Evolutionary conservation across 2,888 invertebrate species (phyloP).

Genomic region (Coleophora flavipennella): DNA sequence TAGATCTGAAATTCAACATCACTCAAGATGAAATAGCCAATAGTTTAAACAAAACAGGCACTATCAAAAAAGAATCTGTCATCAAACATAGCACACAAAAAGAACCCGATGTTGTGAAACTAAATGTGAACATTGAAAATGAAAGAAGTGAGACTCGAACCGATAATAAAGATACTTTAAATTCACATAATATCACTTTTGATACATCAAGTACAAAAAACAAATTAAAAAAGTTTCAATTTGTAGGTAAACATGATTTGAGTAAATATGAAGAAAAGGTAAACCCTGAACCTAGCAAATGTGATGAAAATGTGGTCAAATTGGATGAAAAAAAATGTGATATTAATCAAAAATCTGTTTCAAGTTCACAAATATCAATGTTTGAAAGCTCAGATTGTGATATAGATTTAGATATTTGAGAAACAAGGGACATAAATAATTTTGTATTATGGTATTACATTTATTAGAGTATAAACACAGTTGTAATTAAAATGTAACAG

Average conservation of each 20-base stretch:
- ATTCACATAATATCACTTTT: conserved; percentile 8
- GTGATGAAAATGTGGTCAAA: conserved; percentile 14
- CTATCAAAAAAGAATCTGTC: conserved; percentile 5
- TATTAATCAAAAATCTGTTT: conserved; percentile 18
- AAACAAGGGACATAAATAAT: conserved; percentile 15
- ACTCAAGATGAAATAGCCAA: conserved; percentile 9
- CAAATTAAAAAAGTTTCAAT: conserved; percentile 53
- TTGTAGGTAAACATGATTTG: conserved; percentile 37
- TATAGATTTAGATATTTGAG: conserved; percentile 61
- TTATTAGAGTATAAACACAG: no score
- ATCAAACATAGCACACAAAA: neutral
- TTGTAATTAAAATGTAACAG: no score
- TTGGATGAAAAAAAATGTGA: conserved; percentile 22
- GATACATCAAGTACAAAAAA: conserved; percentile 20
- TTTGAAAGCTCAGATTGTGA: conserved; percentile 68
- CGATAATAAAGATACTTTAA: conserved; percentile 1
- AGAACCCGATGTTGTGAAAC: no score
- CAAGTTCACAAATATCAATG: conserved; percentile 57
- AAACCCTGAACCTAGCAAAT: conserved; percentile 11
- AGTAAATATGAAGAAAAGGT: conserved; percentile 40
- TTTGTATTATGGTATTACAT: neutral
- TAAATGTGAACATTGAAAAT: neutral
- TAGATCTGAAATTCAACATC: conserved; percentile 36
- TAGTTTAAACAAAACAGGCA: conserved; percentile 10
- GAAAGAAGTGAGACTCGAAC: neutral